A percentile compares a stretch with the other conserved stretches of the same genome.
Conservation (phyloP, 2,888 invertebrate genomes). For the Thumatha senex region DNA sequence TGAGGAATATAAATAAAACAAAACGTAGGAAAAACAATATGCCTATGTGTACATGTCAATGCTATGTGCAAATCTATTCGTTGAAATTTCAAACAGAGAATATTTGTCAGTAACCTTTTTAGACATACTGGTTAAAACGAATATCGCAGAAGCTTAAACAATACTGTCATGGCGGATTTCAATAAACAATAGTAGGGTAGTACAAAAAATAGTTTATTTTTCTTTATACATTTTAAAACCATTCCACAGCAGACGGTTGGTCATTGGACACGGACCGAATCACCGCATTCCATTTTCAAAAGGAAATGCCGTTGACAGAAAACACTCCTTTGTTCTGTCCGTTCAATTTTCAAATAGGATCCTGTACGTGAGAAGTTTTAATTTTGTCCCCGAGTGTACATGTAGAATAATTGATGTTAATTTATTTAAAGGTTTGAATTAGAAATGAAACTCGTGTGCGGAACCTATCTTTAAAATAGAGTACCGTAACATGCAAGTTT, state of each 20-base stretch:
- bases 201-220: constrained; percentile 41
- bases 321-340: constrained; percentile 70
- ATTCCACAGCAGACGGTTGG: constrained; percentile 49
- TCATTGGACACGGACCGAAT: constrained; percentile 51
- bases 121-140: too few relatives aligned
- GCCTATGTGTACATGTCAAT: too few relatives aligned
- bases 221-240: constrained; percentile 49
- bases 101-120: too few relatives aligned
- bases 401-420: constrained; percentile 46
- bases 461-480: constrained; percentile 2
- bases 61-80: too few relatives aligned
- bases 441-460: constrained; percentile 20
- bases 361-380: constrained; percentile 50
- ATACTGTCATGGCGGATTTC: constrained; percentile 19
- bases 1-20: too few relatives aligned
- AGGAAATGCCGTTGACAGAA: constrained; percentile 73
- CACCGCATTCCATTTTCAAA: constrained; percentile 70
- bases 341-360: constrained; percentile 59
- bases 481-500: not conserved
- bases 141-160: not conserved
- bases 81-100: too few relatives aligned
- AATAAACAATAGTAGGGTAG: constrained; percentile 38
- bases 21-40: too few relatives aligned
- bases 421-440: constrained; percentile 40
- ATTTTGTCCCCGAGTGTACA: constrained; percentile 40